Evolutionary conservation across 2,888 invertebrate species (phyloP).

Genomic region (Cylloceria caligata): DNA sequence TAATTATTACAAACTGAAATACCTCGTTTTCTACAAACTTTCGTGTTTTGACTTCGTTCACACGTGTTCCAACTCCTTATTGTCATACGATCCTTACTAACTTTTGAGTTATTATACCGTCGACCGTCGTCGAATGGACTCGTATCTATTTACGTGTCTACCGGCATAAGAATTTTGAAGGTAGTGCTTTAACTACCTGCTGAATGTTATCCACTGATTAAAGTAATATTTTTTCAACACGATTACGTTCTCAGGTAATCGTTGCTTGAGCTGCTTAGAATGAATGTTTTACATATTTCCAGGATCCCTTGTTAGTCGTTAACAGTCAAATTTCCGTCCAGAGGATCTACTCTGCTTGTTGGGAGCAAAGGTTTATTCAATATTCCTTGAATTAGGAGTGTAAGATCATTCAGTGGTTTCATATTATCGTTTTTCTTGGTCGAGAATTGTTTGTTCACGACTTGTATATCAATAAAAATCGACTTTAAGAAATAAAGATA

Average conservation of each 20-base stretch:
- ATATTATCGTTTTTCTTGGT: slow-evolving; percentile 40
- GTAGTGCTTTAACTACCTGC: not conserved
- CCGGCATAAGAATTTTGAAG: too few relatives aligned
- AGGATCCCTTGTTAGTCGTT: slow-evolving; percentile 53
- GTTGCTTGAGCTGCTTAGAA: slow-evolving; percentile 55
- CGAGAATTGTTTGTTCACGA: slow-evolving; percentile 47
- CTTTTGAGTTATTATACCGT: too few relatives aligned
- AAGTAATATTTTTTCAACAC: slow-evolving; percentile 49
- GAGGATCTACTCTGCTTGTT: slow-evolving; percentile 34
- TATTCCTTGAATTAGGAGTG: slow-evolving; percentile 12
- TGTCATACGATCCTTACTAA: too few relatives aligned
- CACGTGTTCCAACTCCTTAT: too few relatives aligned
- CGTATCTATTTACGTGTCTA: too few relatives aligned
- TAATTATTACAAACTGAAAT: too few relatives aligned
- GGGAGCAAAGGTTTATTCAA: slow-evolving; percentile 28
- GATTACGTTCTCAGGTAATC: slow-evolving; percentile 53
- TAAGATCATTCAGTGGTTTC: slow-evolving; percentile 44
- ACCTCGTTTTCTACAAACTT: too few relatives aligned
- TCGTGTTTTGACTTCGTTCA: too few relatives aligned
- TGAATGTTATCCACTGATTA: slow-evolving; percentile 36
- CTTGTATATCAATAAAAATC: slow-evolving; percentile 70
- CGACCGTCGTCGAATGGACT: too few relatives aligned
- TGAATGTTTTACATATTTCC: slow-evolving; percentile 53
- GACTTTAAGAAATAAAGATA: slow-evolving; percentile 71
- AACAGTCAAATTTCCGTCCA: not conserved